Conservation (phyloP, 2,113 vertebrate species). For the Serinus canaria region DNA sequence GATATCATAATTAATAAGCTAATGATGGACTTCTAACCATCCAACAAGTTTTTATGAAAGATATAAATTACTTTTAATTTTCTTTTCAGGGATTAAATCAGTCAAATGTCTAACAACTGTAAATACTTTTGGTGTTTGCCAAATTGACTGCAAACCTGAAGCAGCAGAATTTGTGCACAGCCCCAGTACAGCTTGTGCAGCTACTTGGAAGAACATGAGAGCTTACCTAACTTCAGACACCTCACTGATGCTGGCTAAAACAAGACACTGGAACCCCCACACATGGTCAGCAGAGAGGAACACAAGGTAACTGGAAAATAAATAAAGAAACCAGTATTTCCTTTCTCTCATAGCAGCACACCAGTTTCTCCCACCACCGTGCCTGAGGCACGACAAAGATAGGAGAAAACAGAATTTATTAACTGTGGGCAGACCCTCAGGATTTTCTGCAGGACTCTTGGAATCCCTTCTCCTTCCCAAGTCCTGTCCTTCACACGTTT, state of each 20-base stretch:
- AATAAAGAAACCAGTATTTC: neutral
- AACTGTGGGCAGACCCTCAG: neutral
- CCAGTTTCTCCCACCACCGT: rapidly evolving
- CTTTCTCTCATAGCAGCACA: neutral
- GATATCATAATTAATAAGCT: slow-evolving; percentile 13
- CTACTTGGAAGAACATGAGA: neutral
- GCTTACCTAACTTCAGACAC: neutral
- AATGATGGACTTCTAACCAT: neutral
- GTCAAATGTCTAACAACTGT: neutral
- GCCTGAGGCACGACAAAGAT: neutral
- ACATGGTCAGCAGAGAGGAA: neutral
- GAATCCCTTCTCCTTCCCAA: neutral
- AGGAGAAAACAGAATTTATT: neutral
- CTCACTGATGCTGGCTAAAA: neutral
- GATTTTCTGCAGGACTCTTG: neutral
- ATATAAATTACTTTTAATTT: neutral
- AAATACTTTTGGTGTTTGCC: neutral
- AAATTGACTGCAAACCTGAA: neutral
- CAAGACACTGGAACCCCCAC: neutral
- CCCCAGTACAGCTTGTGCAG: neutral
- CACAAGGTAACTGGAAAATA: neutral
- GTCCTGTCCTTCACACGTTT: neutral
- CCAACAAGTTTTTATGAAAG: neutral
- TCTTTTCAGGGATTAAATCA: neutral
- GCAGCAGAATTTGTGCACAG: neutral